phyloP scores from a whole-genome alignment of 2,113 vertebrate species.

The Poicephalus meyeri region DNA sequence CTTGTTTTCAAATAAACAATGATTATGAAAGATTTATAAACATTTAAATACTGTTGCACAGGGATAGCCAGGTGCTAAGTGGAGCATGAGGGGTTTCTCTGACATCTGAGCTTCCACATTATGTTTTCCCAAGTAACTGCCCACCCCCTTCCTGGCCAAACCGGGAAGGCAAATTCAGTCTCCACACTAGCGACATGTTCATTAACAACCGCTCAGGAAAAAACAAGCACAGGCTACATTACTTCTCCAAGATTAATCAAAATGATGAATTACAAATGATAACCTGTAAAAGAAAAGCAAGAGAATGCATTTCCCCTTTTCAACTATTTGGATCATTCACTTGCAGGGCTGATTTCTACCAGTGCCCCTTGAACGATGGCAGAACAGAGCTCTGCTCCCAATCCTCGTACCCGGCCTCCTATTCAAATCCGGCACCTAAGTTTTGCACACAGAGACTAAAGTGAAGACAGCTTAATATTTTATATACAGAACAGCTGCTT shows the following conservation, averaged over 20 bases:
- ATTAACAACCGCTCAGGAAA: not conserved
- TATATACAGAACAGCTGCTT: not conserved
- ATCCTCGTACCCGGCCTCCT: fast-evolving
- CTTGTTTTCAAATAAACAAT: not conserved
- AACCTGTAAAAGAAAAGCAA: not conserved
- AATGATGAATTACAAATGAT: not conserved
- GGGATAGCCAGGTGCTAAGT: not conserved
- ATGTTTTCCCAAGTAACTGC: not conserved
- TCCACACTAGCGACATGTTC: not conserved
- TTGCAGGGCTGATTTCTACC: not conserved
- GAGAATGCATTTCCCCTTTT: not conserved
- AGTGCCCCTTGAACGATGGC: not conserved
- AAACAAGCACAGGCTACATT: not conserved
- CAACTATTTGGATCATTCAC: not conserved
- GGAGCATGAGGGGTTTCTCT: not conserved
- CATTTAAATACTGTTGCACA: not conserved
- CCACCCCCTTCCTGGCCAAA: not conserved
- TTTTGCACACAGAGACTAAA: not conserved
- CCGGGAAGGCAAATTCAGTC: not conserved
- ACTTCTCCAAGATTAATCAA: not conserved
- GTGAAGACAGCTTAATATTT: not conserved
- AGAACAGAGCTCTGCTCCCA: not conserved
- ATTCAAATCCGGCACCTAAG: not conserved
- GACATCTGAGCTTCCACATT: not conserved
- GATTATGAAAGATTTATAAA: not conserved